Evolutionary conservation across 2,113 vertebrate species (phyloP), one percentile per base, ranked within the genome.

Genomic region (Colinus virginianus): DNA sequence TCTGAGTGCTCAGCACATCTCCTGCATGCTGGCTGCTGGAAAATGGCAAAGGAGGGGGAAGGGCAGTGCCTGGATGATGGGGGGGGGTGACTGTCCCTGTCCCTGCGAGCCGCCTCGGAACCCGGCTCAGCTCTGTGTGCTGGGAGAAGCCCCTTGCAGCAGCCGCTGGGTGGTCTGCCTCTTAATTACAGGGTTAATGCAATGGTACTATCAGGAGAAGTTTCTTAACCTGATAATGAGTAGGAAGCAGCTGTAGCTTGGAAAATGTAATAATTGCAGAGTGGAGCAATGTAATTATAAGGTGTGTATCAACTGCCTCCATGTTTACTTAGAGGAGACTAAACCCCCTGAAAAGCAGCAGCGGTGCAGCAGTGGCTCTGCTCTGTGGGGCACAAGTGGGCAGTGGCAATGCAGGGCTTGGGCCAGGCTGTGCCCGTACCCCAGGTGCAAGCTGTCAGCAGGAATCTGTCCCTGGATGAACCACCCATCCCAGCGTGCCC

Each of bases 231-330:
- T 97, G 95, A 95, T 97, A 97, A 97, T 97, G 95, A 96, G 95
- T 91, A 91, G 97, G 97, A 97, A 97, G 97, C 95, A 97, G 96
- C 95, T 97, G 95, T 79, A 96, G 96, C 94, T 93, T 96, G 96
- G 95, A 96, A 97, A 97, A 97, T 96, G 90, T 95, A 97, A 96
- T 97, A 97, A 97, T 97, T 97, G 97, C 93, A 96, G 95, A 97
- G 95, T 59, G 92, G 87, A 96, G 95, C 77, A 77, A 75, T 87
- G 95, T 97, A 96, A 97, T 97, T 96, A 97, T 76, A 97, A 96
- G 95, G 95, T 97, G 96, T 94, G 94, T 84, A 94, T 91, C 97
- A 72, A 88, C 95, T 96, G 94, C 89, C 88, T 94, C 96, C 87
- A 12, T 95, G 94, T 96, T 97, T 97, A 92, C 95, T 94, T 84